These are phyloP conservation scores for Aythya baeri DNA, from an alignment of 2,113 vertebrate genomes.

Conservation along the genomic window DNA sequence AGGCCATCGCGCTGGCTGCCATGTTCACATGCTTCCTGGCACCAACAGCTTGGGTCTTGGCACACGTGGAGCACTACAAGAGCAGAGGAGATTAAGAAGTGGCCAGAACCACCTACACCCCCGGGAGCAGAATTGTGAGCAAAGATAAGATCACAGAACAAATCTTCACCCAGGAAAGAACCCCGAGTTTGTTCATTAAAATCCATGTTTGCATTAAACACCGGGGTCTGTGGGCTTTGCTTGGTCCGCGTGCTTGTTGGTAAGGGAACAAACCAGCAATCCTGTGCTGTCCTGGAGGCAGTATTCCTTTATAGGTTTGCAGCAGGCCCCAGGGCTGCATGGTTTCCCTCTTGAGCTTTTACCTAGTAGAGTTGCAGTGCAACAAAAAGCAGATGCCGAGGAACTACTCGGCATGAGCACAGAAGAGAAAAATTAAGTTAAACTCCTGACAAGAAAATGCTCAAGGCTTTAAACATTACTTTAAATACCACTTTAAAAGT, in stretches of 20 bases:
- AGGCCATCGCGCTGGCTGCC: constrained; percentile 4
- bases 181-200: constrained; percentile 22
- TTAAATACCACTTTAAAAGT: rapidly evolving
- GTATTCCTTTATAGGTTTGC: rapidly evolving
- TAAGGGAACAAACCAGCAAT: rapidly evolving
- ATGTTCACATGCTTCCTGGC: constrained; percentile 48
- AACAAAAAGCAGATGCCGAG: rapidly evolving
- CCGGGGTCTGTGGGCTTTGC: rapidly evolving
- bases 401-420: neutral
- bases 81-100: neutral
- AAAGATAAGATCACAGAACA: neutral
- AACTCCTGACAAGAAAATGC: neutral
- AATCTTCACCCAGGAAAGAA: rapidly evolving
- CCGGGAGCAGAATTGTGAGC: rapidly evolving
- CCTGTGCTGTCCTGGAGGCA: no score
- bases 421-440: no score
- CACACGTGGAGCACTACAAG: constrained; percentile 77
- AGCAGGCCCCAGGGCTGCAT: rapidly evolving
- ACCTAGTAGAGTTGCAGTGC: rapidly evolving
- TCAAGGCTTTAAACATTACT: neutral
- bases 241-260: rapidly evolving
- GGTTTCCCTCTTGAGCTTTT: neutral
- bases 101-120: neutral
- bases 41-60: constrained; percentile 78
- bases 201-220: rapidly evolving